These are phyloP conservation scores for Colossoma macropomum DNA, from an alignment of 2,113 vertebrate genomes.

Conservation along the genomic window DNA sequence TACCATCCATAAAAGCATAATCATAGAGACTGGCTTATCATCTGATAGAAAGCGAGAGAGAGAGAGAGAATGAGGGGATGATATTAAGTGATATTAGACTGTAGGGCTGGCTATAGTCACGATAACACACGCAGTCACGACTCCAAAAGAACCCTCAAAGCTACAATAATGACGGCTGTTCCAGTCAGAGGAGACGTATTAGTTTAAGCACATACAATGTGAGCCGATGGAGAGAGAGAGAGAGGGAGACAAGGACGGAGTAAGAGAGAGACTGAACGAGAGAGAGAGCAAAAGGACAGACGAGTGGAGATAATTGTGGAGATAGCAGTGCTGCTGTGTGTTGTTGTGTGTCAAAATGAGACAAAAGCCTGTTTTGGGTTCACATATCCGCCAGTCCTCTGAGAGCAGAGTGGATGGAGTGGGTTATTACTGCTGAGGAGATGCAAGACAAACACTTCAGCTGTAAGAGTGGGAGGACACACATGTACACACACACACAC, in stretches of 20 bases:
- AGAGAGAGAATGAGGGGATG: background rate
- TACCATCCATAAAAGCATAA: slow-evolving; percentile 18
- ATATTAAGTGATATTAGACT: slow-evolving; percentile 24
- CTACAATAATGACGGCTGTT: background rate
- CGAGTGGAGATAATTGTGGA: background rate
- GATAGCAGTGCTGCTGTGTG: background rate
- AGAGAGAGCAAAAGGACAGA: background rate
- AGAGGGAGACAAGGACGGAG: background rate
- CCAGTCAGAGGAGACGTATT: background rate
- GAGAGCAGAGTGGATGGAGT: slow-evolving; percentile 10
- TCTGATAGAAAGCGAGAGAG: background rate
- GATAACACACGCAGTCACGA: background rate
- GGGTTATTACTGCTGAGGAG: slow-evolving; percentile 14
- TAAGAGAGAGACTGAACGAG: background rate
- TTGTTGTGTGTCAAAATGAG: slow-evolving; percentile 14
- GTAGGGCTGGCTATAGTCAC: slow-evolving; percentile 10
- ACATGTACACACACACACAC: background rate
- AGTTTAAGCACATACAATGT: background rate
- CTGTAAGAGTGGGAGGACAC: background rate
- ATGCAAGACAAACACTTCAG: slow-evolving; percentile 18
- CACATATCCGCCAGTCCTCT: background rate
- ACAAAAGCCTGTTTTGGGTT: slow-evolving; percentile 16
- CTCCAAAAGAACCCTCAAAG: slow-evolving; percentile 1
- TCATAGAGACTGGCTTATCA: slow-evolving; percentile 13
- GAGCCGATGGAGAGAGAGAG: background rate